Conservation (phyloP, 2,113 vertebrate species). For the Lichenostomus cassidix region DNA sequence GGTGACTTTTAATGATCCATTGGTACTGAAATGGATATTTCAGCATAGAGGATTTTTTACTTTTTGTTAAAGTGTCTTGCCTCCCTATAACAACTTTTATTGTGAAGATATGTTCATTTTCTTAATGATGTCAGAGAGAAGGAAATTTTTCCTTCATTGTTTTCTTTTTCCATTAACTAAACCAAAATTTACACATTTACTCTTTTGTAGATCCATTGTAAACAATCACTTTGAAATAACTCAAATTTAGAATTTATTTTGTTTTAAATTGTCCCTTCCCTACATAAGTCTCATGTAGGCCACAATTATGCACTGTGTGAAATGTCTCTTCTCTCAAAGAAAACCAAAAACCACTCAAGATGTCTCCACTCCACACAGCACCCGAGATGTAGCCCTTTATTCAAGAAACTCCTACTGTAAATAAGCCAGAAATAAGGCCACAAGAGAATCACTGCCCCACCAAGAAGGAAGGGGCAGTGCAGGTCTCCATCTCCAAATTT, state of each 20-base stretch:
- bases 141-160: not conserved
- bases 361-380: not conserved
- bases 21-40: not conserved
- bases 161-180: not conserved
- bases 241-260: not conserved
- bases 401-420: not conserved
- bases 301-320: not conserved
- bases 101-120: not conserved
- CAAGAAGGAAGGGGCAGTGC: not conserved
- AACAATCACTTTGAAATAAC: not conserved
- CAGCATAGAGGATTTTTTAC: not conserved
- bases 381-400: not conserved
- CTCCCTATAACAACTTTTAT: not conserved
- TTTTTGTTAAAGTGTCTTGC: not conserved
- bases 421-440: not conserved
- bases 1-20: not conserved
- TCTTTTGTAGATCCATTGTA: not conserved
- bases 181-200: not conserved
- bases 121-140: not conserved
- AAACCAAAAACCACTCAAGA: not conserved
- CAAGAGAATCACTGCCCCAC: not conserved
- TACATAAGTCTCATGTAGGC: not conserved
- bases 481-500: not conserved
- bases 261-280: not conserved
- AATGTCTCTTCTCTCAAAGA: not conserved